Evolutionary conservation across 2,113 vertebrate species (phyloP).

Genomic region (Erythrocercus mccallii): DNA sequence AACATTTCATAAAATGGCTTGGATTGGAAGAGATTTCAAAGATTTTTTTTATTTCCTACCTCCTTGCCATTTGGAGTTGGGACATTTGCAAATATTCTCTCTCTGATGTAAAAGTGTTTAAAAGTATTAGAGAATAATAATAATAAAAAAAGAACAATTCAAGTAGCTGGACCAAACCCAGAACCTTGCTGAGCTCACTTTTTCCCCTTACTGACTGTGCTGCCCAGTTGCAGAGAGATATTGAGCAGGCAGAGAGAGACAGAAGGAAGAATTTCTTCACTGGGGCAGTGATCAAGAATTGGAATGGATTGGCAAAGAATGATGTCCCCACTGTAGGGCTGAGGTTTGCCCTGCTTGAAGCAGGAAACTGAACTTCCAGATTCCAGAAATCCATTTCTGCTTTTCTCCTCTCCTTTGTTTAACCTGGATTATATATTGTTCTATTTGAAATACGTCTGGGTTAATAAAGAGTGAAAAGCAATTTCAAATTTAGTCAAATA

Average conservation of each 20-base stretch:
- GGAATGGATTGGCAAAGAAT: not conserved
- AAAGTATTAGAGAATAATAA: not conserved
- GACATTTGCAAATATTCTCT: not conserved
- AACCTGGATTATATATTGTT: not conserved
- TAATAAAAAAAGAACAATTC: not conserved
- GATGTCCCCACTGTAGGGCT: too few species aligned
- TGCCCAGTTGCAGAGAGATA: fast-evolving
- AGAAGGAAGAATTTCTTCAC: not conserved
- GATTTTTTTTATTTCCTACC: not conserved
- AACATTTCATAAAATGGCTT: not conserved
- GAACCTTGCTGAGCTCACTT: not conserved
- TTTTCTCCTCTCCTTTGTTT: not conserved
- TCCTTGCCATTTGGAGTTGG: not conserved
- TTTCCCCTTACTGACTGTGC: not conserved
- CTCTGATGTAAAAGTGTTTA: not conserved
- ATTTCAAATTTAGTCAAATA: not conserved
- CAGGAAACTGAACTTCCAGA: not conserved
- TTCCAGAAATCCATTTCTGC: not conserved
- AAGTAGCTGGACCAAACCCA: not conserved
- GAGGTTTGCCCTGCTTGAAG: not conserved
- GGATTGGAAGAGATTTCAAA: not conserved
- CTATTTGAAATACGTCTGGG: not conserved
- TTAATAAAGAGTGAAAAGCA: not conserved
- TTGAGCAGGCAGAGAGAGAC: not conserved
- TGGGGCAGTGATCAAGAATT: not conserved